Evolutionary conservation across 1,140 invertebrate genomes (phyloP), one percentile per base, ranked within the genome.

Genomic region (Calephelis virginiensis): DNA sequence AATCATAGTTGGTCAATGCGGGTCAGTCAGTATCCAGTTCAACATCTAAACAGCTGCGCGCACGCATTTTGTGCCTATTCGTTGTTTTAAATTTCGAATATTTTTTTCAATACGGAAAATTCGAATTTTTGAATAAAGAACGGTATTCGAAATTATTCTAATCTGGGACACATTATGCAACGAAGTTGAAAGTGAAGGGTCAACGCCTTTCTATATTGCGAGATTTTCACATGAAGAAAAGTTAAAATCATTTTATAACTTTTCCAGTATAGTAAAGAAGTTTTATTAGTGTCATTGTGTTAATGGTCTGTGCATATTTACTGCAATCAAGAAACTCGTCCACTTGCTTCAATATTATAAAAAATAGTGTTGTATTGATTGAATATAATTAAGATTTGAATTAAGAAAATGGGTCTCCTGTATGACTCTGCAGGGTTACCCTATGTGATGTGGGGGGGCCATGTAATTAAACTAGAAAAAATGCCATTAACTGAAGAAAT

Each of bases 391-490:
- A 17, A 40, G 40, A 8, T 40, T 56, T 37, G 5, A 56, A 38
- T 10, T 5, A 7, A 9, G 12, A 83, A 68, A 70, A 89, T 90
- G 87, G 80, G 82, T 43, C 61, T 93, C 50, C 79, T 90, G 72
- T 90, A 88, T 60, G 91, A 92, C 72, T 74, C 79, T 17, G 86
- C 93, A 70, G 85, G 91, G 17, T 69, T 87, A 37, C 92, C 93
- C 0, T 93, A 86, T 72, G 91, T 93, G 11, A 87, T 92, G 70
- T 84, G 92, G 85, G 89, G 83, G 8, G 77, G 80, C 3, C 83
- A 92, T 28, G 83, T 76, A 67, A 92, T 93, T 46, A 85, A 88
- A 63, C 78, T 93, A 71, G 93, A 93, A 69, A 90, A 81, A 64
- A 86, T 88, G 43, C 76, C 89, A 13, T 77, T 92, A 6, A 85